phyloP scores from a whole-genome alignment of 2,797 vertebrate species.

The Gambusia yucatana region DNA sequence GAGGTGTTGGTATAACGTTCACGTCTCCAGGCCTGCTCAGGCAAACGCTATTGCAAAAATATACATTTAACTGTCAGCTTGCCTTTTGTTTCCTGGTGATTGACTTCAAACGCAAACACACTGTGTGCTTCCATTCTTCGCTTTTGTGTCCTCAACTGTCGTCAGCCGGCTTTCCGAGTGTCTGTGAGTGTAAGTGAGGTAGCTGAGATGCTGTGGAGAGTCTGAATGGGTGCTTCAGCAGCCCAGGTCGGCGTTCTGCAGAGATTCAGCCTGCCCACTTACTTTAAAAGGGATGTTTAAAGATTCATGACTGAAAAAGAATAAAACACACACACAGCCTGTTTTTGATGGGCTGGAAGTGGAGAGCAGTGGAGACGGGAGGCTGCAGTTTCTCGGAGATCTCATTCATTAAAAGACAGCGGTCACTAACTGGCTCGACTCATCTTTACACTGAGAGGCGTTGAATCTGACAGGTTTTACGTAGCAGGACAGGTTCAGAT shows the following conservation, averaged over 20 bases:
- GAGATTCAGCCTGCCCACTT: conserved; percentile 86
- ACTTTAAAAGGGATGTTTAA: conserved; percentile 93
- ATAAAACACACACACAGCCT: conserved; percentile 66
- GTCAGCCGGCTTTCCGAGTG: conserved; percentile 17
- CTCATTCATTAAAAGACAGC: conserved; percentile 46
- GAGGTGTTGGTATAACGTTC: conserved; percentile 42
- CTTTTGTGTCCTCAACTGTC: neutral
- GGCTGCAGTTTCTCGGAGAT: conserved; percentile 36
- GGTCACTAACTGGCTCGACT: conserved; percentile 43
- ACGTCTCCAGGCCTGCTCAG: conserved; percentile 30
- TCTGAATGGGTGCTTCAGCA: conserved; percentile 86
- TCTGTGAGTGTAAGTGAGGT: conserved; percentile 16
- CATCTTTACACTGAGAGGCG: conserved; percentile 38
- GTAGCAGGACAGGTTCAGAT: conserved; percentile 22
- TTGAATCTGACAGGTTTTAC: conserved; percentile 41
- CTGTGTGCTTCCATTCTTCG: conserved; percentile 5
- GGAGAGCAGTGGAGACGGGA: conserved; percentile 19
- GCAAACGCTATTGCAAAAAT: conserved; percentile 50
- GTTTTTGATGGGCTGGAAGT: conserved; percentile 78
- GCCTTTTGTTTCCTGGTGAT: conserved; percentile 35
- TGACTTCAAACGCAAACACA: conserved; percentile 49
- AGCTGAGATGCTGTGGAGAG: conserved; percentile 31
- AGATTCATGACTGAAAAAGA: conserved; percentile 90
- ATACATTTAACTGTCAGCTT: conserved; percentile 25
- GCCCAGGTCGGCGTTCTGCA: conserved; percentile 83